Percentiles rank a stretch among this genome's conserved stretches.
Evolutionary conservation across 2,888 invertebrate genomes (phyloP).

Genomic region (Seira sanloemensis): DNA sequence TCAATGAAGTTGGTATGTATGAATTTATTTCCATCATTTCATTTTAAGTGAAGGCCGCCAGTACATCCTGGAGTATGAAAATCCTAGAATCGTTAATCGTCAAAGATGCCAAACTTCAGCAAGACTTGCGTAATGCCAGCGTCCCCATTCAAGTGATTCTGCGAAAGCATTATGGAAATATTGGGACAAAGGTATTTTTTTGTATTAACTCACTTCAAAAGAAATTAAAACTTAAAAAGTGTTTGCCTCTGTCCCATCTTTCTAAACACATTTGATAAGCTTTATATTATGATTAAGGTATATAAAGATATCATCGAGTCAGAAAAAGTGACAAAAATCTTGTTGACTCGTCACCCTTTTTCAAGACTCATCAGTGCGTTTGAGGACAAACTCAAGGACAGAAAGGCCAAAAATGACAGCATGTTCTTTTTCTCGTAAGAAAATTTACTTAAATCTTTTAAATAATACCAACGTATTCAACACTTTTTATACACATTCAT

Average conservation of each 20-base stretch:
- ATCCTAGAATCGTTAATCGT: constrained; percentile 38
- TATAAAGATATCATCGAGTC: constrained; percentile 54
- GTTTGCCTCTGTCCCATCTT: too few relatives aligned
- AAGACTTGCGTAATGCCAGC: constrained; percentile 37
- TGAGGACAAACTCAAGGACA: constrained; percentile 68
- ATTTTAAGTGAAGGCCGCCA: constrained; percentile 67
- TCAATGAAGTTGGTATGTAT: background rate
- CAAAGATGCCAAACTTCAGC: background rate
- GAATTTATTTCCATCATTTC: constrained; percentile 2
- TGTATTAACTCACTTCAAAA: too few relatives aligned
- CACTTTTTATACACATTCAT: background rate
- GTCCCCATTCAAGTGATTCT: constrained; percentile 66
- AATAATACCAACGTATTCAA: background rate
- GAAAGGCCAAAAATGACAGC: constrained; percentile 63
- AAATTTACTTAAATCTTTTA: background rate
- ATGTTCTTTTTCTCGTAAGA: constrained; percentile 70
- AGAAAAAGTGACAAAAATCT: constrained; percentile 52
- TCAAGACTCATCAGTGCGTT: constrained; percentile 69
- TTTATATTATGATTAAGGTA: constrained; percentile 46
- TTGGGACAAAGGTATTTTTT: constrained; percentile 67
- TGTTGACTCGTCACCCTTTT: constrained; percentile 70
- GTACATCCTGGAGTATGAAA: constrained; percentile 70
- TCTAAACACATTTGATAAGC: background rate
- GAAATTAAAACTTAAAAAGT: constrained; percentile 4
- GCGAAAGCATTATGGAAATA: constrained; percentile 64